A percentile compares a stretch with the other conserved stretches of the same genome.
Evolutionary conservation across 2,113 vertebrate species (phyloP).

Genomic region (Colinus virginianus): DNA sequence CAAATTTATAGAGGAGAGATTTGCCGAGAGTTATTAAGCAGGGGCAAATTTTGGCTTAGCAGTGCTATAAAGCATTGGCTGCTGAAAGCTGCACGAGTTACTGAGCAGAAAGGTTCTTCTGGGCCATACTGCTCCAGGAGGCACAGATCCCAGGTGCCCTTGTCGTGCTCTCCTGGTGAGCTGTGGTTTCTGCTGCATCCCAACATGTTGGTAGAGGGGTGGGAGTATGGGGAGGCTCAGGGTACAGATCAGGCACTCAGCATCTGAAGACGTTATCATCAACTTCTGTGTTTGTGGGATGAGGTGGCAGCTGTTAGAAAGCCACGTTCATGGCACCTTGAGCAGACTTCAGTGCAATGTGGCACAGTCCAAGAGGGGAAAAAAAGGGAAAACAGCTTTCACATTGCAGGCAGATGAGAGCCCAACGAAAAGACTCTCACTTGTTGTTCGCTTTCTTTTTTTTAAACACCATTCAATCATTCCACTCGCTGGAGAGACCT

Average conservation of each 20-base stretch:
- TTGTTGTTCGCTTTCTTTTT: neutral
- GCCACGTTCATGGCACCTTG: neutral
- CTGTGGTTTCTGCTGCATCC: neutral
- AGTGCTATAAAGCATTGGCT: neutral
- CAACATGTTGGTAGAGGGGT: neutral
- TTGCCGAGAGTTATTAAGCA: neutral
- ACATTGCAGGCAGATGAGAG: neutral
- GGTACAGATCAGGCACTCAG: neutral
- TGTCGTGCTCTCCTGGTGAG: neutral
- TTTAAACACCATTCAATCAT: constrained; percentile 30
- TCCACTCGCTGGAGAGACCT: constrained; percentile 37
- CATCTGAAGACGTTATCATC: neutral
- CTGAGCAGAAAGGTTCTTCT: neutral
- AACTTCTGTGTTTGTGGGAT: neutral
- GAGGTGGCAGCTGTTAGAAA: neutral
- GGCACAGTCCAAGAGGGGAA: neutral
- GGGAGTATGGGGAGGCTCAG: neutral
- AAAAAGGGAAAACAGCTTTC: neutral
- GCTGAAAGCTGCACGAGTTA: neutral
- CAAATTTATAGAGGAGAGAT: neutral
- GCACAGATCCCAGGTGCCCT: neutral
- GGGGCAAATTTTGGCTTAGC: neutral
- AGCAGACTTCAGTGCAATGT: neutral
- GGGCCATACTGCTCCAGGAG: neutral
- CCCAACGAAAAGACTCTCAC: constrained; percentile 1